These are phyloP conservation scores for Frankliniella fusca DNA, from an alignment of 2,888 invertebrate species.

Conservation along the genomic window DNA sequence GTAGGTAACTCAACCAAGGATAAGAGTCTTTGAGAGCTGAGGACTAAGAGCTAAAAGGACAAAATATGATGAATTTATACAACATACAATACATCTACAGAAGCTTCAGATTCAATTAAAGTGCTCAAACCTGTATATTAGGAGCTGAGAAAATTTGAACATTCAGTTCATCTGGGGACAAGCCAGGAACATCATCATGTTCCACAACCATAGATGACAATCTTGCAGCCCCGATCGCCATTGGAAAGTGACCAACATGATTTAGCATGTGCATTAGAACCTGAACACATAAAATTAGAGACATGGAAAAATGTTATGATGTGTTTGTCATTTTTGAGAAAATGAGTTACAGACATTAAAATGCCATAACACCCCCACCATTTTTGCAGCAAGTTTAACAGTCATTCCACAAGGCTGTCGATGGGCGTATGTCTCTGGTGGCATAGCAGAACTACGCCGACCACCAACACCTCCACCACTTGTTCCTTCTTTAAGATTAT, in stretches of 20 bases:
- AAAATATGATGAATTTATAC: slow-evolving; percentile 32
- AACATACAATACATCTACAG: slow-evolving; percentile 19
- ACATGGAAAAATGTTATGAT: slow-evolving; percentile 45
- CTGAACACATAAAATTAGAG: slow-evolving; percentile 45
- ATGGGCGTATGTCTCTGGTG: slow-evolving; percentile 8
- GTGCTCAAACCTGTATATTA: slow-evolving; percentile 60
- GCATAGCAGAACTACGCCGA: slow-evolving; percentile 7
- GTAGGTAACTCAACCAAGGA: slow-evolving; percentile 88
- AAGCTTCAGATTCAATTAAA: too few relatives aligned
- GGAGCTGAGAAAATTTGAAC: slow-evolving; percentile 78
- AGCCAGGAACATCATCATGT: slow-evolving; percentile 78
- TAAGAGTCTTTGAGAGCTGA: slow-evolving; percentile 76
- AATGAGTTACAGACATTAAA: slow-evolving; percentile 4
- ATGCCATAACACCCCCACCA: slow-evolving; percentile 46
- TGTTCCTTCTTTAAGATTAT: slow-evolving; percentile 54
- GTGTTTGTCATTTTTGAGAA: slow-evolving; percentile 49
- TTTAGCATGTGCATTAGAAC: slow-evolving; percentile 83
- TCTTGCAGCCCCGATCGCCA: slow-evolving; percentile 82
- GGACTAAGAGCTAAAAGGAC: slow-evolving; percentile 71
- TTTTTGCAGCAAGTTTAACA: slow-evolving; percentile 58
- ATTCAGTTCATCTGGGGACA: slow-evolving; percentile 69
- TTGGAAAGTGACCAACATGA: slow-evolving; percentile 91
- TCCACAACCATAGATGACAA: slow-evolving; percentile 87
- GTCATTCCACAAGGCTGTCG: slow-evolving; percentile 50
- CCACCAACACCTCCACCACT: background rate